Conservation (phyloP, 2,797 vertebrate genomes). For the Chelon auratus region DNA sequence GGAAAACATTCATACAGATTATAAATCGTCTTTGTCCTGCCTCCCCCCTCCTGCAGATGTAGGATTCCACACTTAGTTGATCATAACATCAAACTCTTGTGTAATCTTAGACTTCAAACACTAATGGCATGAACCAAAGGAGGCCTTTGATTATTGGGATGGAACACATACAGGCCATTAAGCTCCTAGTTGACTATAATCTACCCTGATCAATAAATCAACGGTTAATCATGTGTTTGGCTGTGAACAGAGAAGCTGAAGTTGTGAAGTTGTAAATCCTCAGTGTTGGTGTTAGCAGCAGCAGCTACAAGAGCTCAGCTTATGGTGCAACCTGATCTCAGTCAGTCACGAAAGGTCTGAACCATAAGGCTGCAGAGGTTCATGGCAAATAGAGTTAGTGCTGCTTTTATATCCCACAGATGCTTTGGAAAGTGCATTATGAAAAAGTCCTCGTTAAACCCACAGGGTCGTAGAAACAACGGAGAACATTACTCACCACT, state of each 20-base stretch:
- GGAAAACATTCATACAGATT: slow-evolving; percentile 4
- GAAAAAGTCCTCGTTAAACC: background rate
- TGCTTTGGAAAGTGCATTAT: background rate
- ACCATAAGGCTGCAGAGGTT: background rate
- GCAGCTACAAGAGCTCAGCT: slow-evolving; percentile 14
- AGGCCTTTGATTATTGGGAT: slow-evolving; percentile 39
- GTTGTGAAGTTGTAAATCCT: slow-evolving; percentile 33
- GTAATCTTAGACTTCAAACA: slow-evolving; percentile 46
- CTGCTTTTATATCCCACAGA: slow-evolving; percentile 2
- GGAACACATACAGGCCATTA: slow-evolving; percentile 57
- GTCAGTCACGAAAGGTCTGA: slow-evolving; percentile 22
- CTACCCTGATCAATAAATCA: slow-evolving; percentile 62
- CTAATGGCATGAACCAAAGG: slow-evolving; percentile 33
- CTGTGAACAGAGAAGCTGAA: slow-evolving; percentile 44
- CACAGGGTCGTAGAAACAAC: background rate
- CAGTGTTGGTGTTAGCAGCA: slow-evolving; percentile 27
- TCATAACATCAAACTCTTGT: slow-evolving; percentile 42
- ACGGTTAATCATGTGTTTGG: slow-evolving; percentile 29
- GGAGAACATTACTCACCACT: background rate
- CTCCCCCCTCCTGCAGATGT: slow-evolving; percentile 12
- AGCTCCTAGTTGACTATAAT: slow-evolving; percentile 38
- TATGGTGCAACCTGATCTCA: slow-evolving; percentile 48
- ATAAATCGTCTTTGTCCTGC: slow-evolving; percentile 7
- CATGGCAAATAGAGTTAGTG: slow-evolving; percentile 14
- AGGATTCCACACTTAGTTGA: slow-evolving; percentile 18